phyloP scores from a whole-genome alignment of 1,140 invertebrate genomes.

The Diprion similis region DNA sequence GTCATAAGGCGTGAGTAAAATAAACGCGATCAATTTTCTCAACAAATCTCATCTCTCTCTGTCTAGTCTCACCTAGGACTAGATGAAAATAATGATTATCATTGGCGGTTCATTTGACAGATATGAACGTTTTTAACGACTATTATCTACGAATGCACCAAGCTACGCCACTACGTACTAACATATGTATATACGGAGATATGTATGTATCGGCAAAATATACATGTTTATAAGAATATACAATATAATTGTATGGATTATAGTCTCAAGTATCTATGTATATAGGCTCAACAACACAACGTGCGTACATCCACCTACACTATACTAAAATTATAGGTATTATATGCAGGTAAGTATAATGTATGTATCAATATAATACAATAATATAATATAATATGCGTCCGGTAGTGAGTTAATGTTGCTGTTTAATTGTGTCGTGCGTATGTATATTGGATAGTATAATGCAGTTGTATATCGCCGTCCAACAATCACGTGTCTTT shows the following conservation, averaged over 20 bases:
- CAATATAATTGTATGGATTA: background rate
- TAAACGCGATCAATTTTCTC: too few species aligned
- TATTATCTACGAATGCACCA: constrained; percentile 5
- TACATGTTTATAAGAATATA: background rate
- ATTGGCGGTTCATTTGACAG: background rate
- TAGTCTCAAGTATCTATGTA: background rate
- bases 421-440: background rate
- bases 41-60: too few species aligned
- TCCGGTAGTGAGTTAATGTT: background rate
- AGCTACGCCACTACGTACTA: background rate
- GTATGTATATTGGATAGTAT: background rate
- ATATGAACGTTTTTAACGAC: background rate
- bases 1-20: too few species aligned
- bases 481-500: background rate
- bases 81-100: background rate
- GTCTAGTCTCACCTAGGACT: background rate
- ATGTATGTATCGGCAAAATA: background rate
- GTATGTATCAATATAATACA: background rate
- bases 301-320: background rate
- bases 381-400: background rate
- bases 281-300: constrained; percentile 4
- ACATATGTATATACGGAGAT: background rate
- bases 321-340: background rate
- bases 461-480: background rate
- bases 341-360: background rate